Evolutionary conservation across 2,113 vertebrate species (phyloP), one percentile per base, ranked within the genome.

Genomic region (Leiothrix lutea): DNA sequence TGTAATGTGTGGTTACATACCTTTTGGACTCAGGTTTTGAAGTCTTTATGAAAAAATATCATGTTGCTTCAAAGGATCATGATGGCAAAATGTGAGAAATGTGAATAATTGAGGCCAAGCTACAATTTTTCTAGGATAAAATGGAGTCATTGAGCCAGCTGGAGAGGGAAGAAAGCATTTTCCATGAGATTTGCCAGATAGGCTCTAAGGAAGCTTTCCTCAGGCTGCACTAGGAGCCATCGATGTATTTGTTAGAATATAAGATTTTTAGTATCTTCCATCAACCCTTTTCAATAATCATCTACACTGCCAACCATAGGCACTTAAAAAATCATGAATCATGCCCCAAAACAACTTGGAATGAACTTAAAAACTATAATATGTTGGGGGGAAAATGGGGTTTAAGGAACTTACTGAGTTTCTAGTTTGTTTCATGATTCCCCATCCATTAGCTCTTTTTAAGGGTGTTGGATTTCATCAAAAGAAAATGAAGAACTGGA

Each of bases 71-170:
- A 81, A 80, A 65, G 19, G 11, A 44, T 44, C 12, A 31, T 29
- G 48, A 31, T 36, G 50, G 45, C 5, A 89, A 82, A 86, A 86
- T 74, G 51, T 87, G 86, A 92, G 25, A 85, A 90, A 85, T 47
- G 21, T 87, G 89, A 95, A n/a, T 65, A 92, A 85, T 8, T 85
- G 42, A 91, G 84, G 61, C 62, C 66, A 94, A 92, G 17, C 12
- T n/a, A 86, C 54, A 84, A 19, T 80, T 81, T 89, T 89, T 87
- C 57, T 61, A 48, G 66, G 62, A 82, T 53, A 38, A 79, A 79
- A 75, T 69, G 73, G 77, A 87, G 25, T 75, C 57, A 44, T 31
- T 53, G 74, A 94, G 90, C 93, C 95, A 97, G 66, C 71, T 95
- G 90, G 91, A 95, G 54, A 94, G 53, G 29, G n/a, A 89, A 91